phyloP scores from a whole-genome alignment of 2,113 vertebrate genomes.

The Trochalopteron elliotii region DNA sequence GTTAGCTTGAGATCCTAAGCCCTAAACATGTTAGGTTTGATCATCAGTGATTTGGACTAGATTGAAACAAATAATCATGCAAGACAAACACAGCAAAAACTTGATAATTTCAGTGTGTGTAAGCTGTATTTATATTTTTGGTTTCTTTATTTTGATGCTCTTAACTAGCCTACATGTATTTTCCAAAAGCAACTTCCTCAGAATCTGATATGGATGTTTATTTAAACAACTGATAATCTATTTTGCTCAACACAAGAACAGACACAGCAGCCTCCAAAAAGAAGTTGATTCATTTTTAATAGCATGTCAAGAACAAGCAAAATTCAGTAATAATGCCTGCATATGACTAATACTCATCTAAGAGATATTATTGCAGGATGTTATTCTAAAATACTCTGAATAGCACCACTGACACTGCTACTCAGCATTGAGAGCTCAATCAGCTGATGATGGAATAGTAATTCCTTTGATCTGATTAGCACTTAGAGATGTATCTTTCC shows the following conservation, averaged over 20 bases:
- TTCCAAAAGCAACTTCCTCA: not conserved
- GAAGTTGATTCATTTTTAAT: not conserved
- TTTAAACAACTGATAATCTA: not conserved
- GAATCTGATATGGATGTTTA: not conserved
- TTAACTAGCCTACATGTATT: not conserved
- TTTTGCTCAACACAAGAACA: not conserved
- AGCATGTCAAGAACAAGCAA: not conserved
- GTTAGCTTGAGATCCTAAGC: not conserved
- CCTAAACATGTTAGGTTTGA: not conserved
- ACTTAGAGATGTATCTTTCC: not conserved
- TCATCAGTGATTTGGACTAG: not conserved
- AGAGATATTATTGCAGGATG: not conserved
- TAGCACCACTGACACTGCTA: not conserved
- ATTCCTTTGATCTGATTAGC: conserved; percentile 4
- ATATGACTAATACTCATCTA: not conserved
- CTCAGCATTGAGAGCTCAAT: not conserved
- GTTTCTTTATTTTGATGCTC: not conserved
- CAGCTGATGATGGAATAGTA: not conserved
- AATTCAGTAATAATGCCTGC: not conserved
- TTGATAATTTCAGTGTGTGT: not conserved
- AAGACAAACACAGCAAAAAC: not conserved
- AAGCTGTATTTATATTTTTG: not conserved
- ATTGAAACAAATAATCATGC: not conserved
- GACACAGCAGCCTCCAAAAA: not conserved
- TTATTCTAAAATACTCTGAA: not conserved